Percentiles rank a stretch among this genome's conserved stretches.
phyloP scores from a whole-genome alignment of 2,113 vertebrate species.

The Ctenomys sociabilis region DNA sequence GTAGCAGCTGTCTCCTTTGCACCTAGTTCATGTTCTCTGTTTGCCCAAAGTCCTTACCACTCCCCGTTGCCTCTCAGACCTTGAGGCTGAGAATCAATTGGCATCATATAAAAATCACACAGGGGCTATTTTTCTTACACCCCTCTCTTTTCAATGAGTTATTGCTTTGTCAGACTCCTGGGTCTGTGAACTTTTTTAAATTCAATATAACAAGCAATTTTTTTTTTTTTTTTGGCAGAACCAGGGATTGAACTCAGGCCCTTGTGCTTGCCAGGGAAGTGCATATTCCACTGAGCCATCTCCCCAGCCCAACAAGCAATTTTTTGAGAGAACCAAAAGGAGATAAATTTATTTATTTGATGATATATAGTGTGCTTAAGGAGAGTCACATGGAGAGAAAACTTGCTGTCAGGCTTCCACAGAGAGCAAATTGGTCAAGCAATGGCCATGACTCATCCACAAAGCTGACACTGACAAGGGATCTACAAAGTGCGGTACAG shows the following conservation, averaged over 20 bases:
- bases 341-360: not conserved
- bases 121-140: not conserved
- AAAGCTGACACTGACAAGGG: too few species aligned
- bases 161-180: not conserved
- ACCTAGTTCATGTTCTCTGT: not conserved
- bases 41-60: not conserved
- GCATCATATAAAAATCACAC: not conserved
- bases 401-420: too few species aligned
- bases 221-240: too few species aligned
- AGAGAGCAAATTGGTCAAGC: too few species aligned
- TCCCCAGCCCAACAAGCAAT: not conserved
- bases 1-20: not conserved
- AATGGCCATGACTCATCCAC: too few species aligned
- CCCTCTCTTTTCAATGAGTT: not conserved
- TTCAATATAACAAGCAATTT: not conserved
- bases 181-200: not conserved
- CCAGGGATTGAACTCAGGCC: too few species aligned
- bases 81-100: not conserved
- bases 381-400: too few species aligned
- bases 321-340: not conserved
- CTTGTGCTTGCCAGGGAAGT: too few species aligned
- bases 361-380: too few species aligned
- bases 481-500: too few species aligned
- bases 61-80: not conserved
- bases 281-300: too few species aligned